Evolutionary conservation across 2,888 invertebrate species (phyloP).

Genomic region (Cerastis leucographa): DNA sequence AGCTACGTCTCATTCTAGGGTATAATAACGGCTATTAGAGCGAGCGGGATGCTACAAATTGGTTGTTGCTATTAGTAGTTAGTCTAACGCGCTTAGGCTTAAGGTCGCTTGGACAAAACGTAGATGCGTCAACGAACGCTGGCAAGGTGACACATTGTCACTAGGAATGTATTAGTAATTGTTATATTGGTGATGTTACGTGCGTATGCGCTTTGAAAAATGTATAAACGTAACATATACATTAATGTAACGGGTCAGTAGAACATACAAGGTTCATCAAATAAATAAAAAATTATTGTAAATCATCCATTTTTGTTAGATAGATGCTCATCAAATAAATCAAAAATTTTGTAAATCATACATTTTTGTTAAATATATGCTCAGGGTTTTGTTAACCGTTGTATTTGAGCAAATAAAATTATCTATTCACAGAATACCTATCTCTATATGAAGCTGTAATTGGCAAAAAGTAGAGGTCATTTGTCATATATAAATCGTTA

Average conservation of each 20-base stretch:
- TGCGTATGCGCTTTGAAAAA: slow-evolving; percentile 73
- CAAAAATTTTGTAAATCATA: not conserved
- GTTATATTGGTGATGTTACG: slow-evolving; percentile 78
- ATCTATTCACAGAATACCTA: not conserved
- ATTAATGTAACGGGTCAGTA: slow-evolving; percentile 74
- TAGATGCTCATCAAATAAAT: slow-evolving; percentile 28
- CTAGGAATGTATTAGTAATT: slow-evolving; percentile 87
- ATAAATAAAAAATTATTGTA: slow-evolving; percentile 7
- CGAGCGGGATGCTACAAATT: slow-evolving; percentile 83
- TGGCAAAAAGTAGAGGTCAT: not conserved
- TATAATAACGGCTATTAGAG: slow-evolving; percentile 72
- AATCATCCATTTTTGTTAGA: not conserved
- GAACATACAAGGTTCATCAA: slow-evolving; percentile 41
- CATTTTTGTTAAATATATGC: not conserved
- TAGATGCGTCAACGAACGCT: slow-evolving; percentile 90
- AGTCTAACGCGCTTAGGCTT: slow-evolving; percentile 84
- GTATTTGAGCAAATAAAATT: not conserved
- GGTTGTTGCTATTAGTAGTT: slow-evolving; percentile 84
- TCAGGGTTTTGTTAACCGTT: not conserved
- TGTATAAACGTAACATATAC: slow-evolving; percentile 70
- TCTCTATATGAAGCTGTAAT: not conserved
- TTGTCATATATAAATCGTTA: not conserved
- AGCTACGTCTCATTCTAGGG: slow-evolving; percentile 79
- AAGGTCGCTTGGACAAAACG: slow-evolving; percentile 89
- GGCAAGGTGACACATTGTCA: slow-evolving; percentile 88